phyloP scores from a whole-genome alignment of 2,888 invertebrate species.

The Galerucella calmariensis region DNA sequence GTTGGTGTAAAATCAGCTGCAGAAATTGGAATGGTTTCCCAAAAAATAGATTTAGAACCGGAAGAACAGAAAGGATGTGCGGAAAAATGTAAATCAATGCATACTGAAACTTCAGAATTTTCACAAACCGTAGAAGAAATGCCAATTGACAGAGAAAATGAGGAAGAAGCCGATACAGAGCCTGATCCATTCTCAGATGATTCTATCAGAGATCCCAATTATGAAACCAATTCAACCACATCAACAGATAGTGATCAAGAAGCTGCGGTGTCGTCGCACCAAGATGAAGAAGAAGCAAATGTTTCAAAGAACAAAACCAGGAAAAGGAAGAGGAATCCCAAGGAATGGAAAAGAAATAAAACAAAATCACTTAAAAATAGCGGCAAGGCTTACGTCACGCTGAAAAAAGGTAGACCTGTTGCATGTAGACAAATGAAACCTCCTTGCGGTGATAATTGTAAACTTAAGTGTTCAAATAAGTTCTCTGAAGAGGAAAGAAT shows the following conservation, averaged over 20 bases:
- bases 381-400: conserved; percentile 17
- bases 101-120: background rate
- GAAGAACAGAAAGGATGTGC: background rate
- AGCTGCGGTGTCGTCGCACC: background rate
- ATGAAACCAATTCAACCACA: background rate
- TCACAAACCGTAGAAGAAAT: background rate
- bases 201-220: conserved; percentile 4
- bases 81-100: background rate
- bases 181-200: conserved; percentile 12
- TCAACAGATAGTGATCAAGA: conserved; percentile 6
- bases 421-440: conserved; percentile 18
- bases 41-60: background rate
- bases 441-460: conserved; percentile 12
- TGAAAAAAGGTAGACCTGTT: background rate
- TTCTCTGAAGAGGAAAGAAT: conserved; percentile 9
- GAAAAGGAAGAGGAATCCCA: conserved; percentile 13
- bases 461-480: conserved; percentile 14
- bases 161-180: background rate
- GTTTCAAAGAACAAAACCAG: conserved; percentile 9
- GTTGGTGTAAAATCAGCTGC: conserved; percentile 6
- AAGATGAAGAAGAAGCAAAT: conserved; percentile 11
- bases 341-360: conserved; percentile 19
- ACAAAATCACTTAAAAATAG: conserved; percentile 19
- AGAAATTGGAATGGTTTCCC: background rate
- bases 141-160: background rate